Percentiles rank a stretch among this genome's conserved stretches.
Conservation (phyloP, 2,113 vertebrate species). For the Paramisgurnus dabryanus region DNA sequence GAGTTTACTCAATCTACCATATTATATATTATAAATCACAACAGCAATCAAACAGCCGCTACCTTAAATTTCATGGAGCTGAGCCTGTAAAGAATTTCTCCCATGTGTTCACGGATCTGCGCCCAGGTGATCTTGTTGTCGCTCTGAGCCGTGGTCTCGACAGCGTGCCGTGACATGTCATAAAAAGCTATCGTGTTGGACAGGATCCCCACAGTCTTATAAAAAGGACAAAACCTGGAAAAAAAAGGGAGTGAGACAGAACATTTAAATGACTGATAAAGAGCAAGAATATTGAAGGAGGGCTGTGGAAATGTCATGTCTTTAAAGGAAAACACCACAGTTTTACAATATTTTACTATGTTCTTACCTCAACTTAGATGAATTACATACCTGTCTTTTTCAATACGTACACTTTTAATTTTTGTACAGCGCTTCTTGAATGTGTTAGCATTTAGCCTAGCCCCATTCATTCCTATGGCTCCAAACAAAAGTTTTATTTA, state of each 20-base stretch:
- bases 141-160: slow-evolving; percentile 95
- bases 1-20: background rate
- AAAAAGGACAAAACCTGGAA: slow-evolving; percentile 7
- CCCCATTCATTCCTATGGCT: too few relatives aligned
- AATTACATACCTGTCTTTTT: too few relatives aligned
- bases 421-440: too few relatives aligned
- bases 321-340: too few relatives aligned
- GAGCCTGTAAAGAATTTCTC: slow-evolving; percentile 91
- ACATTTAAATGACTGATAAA: background rate
- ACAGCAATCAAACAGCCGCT: background rate
- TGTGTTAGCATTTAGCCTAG: too few relatives aligned
- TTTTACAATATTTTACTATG: too few relatives aligned
- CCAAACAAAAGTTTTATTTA: too few relatives aligned
- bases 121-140: slow-evolving; percentile 99
- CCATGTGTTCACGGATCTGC: slow-evolving; percentile 95
- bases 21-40: background rate
- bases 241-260: background rate
- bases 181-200: slow-evolving; percentile 97
- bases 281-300: background rate
- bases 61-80: slow-evolving; percentile 99
- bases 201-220: slow-evolving; percentile 95
- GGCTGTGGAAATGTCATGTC: background rate
- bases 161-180: slow-evolving; percentile 94
- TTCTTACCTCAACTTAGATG: too few relatives aligned
- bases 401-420: too few relatives aligned